Conservation (phyloP, 1,140 invertebrate genomes). For the Frieseomelitta varia region DNA sequence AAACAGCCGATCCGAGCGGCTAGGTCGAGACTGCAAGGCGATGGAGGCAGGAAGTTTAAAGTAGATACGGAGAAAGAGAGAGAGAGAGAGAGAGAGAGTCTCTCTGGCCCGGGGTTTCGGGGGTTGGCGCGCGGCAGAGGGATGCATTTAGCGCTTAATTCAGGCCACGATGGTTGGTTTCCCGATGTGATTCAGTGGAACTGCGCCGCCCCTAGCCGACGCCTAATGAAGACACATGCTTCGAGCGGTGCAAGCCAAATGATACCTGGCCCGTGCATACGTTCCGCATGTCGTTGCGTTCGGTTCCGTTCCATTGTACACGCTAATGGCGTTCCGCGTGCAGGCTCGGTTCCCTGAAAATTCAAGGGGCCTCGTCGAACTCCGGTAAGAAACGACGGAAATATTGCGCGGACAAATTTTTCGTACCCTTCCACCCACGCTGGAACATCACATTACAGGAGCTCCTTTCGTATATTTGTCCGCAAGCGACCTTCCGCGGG, state of each 20-base stretch:
- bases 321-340: constrained; percentile 64
- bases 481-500: neutral
- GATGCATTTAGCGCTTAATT: constrained; percentile 78
- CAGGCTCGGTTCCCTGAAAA: constrained; percentile 32
- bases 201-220: constrained; percentile 67
- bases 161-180: constrained; percentile 72
- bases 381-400: constrained; percentile 15
- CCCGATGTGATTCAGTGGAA: constrained; percentile 75
- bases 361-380: constrained; percentile 35
- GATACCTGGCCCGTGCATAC: constrained; percentile 73
- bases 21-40: constrained; percentile 36
- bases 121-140: constrained; percentile 26
- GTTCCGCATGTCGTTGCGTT: constrained; percentile 70
- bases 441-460: neutral
- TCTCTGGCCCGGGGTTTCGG: constrained; percentile 5
- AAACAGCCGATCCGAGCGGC: constrained; percentile 65
- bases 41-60: constrained; percentile 59
- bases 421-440: no score
- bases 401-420: neutral
- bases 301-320: constrained; percentile 71
- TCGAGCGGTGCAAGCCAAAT: constrained; percentile 73
- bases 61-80: constrained; percentile 43
- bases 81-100: neutral
- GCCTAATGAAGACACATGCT: constrained; percentile 78
- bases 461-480: neutral